Percentiles rank a stretch among this genome's conserved stretches.
phyloP scores from a whole-genome alignment of 2,113 vertebrate species.

The Thoracochromis brauschi region DNA sequence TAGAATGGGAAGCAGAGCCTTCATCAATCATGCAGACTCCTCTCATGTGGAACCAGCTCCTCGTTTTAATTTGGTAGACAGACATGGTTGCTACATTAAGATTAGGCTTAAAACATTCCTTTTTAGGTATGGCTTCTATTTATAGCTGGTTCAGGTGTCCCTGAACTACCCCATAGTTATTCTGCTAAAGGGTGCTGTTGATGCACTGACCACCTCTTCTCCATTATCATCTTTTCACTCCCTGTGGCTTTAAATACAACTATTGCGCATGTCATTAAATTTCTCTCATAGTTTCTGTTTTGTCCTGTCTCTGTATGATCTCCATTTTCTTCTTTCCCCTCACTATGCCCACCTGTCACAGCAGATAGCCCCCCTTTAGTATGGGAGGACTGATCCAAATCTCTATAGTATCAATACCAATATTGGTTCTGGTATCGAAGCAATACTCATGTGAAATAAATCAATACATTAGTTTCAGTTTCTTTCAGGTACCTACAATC shows the following conservation, averaged over 20 bases:
- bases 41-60: neutral
- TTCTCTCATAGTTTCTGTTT: neutral
- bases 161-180: neutral
- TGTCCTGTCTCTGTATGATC: neutral
- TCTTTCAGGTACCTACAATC: neutral
- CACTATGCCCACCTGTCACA: neutral
- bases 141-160: neutral
- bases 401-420: neutral
- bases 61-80: neutral
- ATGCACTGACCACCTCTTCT: neutral
- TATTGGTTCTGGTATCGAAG: neutral
- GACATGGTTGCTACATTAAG: neutral
- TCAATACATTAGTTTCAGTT: neutral
- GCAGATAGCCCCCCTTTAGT: neutral
- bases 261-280: neutral
- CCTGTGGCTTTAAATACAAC: neutral
- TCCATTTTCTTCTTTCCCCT: neutral
- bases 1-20: neutral
- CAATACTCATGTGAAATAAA: neutral
- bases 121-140: neutral
- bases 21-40: neutral
- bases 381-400: neutral
- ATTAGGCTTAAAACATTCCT: neutral
- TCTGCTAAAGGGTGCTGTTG: neutral
- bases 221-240: neutral